Conservation (phyloP, 2,113 vertebrate species). For the Sarotherodon lohbergeri region DNA sequence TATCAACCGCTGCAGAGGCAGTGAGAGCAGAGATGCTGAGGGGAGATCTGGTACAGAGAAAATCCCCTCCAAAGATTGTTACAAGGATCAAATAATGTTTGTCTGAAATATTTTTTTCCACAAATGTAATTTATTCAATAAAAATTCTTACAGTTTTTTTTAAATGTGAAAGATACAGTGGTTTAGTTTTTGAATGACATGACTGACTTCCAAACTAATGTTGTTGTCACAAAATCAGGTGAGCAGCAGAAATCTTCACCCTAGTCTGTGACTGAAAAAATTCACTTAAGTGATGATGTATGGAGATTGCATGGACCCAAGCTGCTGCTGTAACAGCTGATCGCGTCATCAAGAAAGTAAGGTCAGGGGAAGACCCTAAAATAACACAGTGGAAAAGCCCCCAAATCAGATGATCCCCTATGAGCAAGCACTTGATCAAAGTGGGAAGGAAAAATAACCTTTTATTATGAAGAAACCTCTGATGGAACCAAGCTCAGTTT, state of each 20-base stretch:
- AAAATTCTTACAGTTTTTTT: fast-evolving
- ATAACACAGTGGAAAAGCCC: fast-evolving
- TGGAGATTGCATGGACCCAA: background rate
- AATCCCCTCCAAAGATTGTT: background rate
- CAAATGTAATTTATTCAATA: background rate
- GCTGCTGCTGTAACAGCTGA: background rate
- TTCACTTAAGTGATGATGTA: background rate
- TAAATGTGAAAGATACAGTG: background rate
- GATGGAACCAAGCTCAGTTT: fast-evolving
- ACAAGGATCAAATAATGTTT: background rate
- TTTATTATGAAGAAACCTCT: background rate
- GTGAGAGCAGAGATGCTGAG: background rate
- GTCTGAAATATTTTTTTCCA: background rate
- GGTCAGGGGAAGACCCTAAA: background rate
- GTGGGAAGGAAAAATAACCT: background rate
- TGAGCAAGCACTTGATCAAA: background rate
- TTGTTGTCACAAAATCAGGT: background rate
- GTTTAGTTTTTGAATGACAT: background rate
- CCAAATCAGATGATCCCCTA: background rate
- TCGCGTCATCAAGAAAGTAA: background rate
- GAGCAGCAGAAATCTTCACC: background rate
- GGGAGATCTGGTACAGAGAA: background rate
- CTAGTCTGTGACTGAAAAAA: background rate
- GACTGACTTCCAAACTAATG: background rate
- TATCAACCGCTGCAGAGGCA: background rate